These are phyloP conservation scores for Drosophila demipolita DNA, from an alignment of 2,888 invertebrate genomes.

Conservation along the genomic window DNA sequence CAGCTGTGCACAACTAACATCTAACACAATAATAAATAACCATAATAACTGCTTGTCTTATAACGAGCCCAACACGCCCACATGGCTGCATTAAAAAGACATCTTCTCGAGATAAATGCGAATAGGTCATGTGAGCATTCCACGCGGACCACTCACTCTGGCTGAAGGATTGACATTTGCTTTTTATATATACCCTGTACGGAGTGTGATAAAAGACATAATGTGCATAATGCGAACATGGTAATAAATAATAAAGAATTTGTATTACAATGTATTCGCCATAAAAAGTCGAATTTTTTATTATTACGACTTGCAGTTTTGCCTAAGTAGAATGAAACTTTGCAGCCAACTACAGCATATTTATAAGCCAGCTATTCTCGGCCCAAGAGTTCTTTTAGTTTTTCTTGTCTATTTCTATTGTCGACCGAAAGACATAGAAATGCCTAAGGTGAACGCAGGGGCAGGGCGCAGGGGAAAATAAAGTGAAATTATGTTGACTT, in stretches of 20 bases:
- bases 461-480: slow-evolving; percentile 24
- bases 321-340: neutral
- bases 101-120: slow-evolving; percentile 74
- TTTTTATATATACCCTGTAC: slow-evolving; percentile 31
- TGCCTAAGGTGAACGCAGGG: slow-evolving; percentile 49
- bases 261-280: too few species aligned
- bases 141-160: slow-evolving; percentile 47
- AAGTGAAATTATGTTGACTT: slow-evolving; percentile 68
- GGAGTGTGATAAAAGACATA: neutral
- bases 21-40: slow-evolving; percentile 63
- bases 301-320: neutral
- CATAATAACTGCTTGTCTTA: slow-evolving; percentile 64
- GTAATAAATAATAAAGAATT: neutral
- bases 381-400: neutral
- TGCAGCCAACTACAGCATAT: slow-evolving; percentile 1
- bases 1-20: slow-evolving; percentile 52
- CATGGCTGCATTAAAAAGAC: slow-evolving; percentile 70
- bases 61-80: slow-evolving; percentile 61
- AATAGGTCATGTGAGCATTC: slow-evolving; percentile 68
- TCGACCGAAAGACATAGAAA: slow-evolving; percentile 55
- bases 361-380: neutral
- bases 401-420: slow-evolving; percentile 34
- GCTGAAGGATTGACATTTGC: slow-evolving; percentile 66
- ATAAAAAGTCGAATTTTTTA: neutral
- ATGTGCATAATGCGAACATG: neutral